Base-by-base conservation (phyloP, 2,797 vertebrate species). In the Amphiprion clarkii region DNA sequence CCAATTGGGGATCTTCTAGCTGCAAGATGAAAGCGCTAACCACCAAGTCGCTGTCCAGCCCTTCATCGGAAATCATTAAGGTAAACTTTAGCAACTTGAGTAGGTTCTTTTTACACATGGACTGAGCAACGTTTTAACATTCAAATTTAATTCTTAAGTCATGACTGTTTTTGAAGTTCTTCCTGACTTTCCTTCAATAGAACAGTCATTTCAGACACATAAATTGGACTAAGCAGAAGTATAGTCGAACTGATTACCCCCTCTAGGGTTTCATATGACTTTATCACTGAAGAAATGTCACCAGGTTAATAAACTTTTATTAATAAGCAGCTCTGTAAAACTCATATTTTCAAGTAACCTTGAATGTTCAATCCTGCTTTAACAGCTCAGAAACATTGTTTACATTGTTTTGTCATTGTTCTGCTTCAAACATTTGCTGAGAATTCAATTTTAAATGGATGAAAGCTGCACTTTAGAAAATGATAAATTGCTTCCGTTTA, bases 401-500 rank as follows among this genome's bases (percentile, higher is more conserved):
- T 2, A 44, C 6, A 16, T 19, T 61, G 16, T n/a, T 63, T 72
- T 39, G 19, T 39, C 8, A 1, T 16, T 5, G 25, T 68, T 29
- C 7, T 27, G 25, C 51, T n/a, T 48, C 40, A 53, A 54, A 29
- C 5, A 2, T 39, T 31, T 21, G 19, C 11, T 39, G 6, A n/a
- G 19, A n/a, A 48, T 48, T 54, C 44, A 4, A 56, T 39, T 61
- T 36, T 0, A 66, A 65, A 60, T n/a, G 36, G 11, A 40, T 48
- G 16, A 44, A 54, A 36, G 14, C 2, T 59, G 31, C 48, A 14
- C 25, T n/a, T 31, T n/a, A 49, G 27, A 59, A 42, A 51, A 27
- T 42, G 21, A 17, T 46, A 17, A 16, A 75, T 36, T 54, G 48
- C 44, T 49, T 59, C 46, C 57, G 42, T 58, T 68, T 49, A 31